These are phyloP conservation scores for Octodonta nipae DNA, from an alignment of 2,888 invertebrate species.

Conservation along the genomic window DNA sequence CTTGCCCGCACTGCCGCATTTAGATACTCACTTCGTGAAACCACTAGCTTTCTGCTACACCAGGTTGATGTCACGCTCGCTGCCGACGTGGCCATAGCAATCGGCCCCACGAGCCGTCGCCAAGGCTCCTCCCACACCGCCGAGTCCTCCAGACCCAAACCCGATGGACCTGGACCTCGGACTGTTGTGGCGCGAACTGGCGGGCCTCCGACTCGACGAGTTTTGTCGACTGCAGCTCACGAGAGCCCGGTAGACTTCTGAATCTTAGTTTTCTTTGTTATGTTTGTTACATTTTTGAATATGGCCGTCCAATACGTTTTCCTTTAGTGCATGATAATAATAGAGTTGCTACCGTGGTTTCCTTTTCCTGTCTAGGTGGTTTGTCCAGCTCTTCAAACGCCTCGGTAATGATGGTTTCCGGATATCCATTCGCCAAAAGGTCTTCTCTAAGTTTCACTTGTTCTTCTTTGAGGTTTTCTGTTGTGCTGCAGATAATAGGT, in stretches of 20 bases:
- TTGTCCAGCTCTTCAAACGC: no score
- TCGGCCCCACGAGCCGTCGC: conserved; percentile 46
- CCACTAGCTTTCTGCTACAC: conserved; percentile 73
- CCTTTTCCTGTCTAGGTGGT: no score
- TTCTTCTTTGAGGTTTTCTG: no score
- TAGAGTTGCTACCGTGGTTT: no score
- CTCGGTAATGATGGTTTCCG: no score
- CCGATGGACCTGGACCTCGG: conserved; percentile 33
- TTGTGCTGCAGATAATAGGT: no score
- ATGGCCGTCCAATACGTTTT: no score
- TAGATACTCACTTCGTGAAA: conserved; percentile 91
- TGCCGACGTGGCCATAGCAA: conserved; percentile 81
- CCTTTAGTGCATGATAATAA: no score
- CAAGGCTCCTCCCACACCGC: conserved; percentile 23
- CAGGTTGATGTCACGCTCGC: conserved; percentile 44
- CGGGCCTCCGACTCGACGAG: conserved; percentile 36
- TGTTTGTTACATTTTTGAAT: conserved; percentile 38
- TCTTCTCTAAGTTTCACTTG: no score
- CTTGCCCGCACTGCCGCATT: conserved; percentile 84
- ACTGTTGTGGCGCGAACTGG: conserved; percentile 36
- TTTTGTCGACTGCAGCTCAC: conserved; percentile 36
- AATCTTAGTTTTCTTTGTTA: conserved; percentile 30
- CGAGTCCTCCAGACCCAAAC: conserved; percentile 22
- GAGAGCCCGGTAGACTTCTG: conserved; percentile 30
- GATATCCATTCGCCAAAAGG: no score